Base-by-base conservation (phyloP, 2,888 invertebrate genomes). In the Euspilapteryx auroguttella region DNA sequence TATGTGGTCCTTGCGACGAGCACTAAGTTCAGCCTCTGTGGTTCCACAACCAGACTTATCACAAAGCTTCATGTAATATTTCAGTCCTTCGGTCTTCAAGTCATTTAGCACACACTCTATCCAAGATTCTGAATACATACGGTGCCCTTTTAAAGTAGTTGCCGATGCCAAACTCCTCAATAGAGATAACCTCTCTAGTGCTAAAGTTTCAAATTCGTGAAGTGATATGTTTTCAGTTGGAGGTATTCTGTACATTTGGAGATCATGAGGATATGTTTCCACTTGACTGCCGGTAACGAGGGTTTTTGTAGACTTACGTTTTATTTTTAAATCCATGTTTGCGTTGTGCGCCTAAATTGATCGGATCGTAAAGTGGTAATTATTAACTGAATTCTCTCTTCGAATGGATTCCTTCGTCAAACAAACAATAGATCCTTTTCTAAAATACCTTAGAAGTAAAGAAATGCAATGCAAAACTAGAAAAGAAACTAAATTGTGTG, bases 191-290 rank as follows among this genome's bases (percentile, higher is more conserved):
- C 94, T 79, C 52, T 95, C 94, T 26, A 92, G 55, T 2, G 94
- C 92, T 39, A 91, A 78, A 25, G 87, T 85, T 75, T 95, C 92
- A 59, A 96, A 94, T 57, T 94, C 93, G 35, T 85, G 79, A 12
- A 96, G 75, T 30, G 82, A 78, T 34, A 95, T 81, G 32, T 84
- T 81, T 34, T 83, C 83, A 15, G 54, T 68, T 4, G 96, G 96
- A 15, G 91, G 87, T 15, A 80, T 47, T 42, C 78, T 80, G 49
- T 94, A 96, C 49, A 96, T 79, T 56, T 85, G 85, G 9, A 94
- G 71, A 65, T 88, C 87, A 48, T 86, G 85, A 2, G 85, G 83
- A 64, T 87, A 90, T 22, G 71, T 59, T 45, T 78, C 78, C 11
- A 71, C 57, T 5, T 79, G 62, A 42, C 66, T 75, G 14, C 73